phyloP scores from a whole-genome alignment of 1,140 invertebrate genomes.

The Sesamia nonagrioides region DNA sequence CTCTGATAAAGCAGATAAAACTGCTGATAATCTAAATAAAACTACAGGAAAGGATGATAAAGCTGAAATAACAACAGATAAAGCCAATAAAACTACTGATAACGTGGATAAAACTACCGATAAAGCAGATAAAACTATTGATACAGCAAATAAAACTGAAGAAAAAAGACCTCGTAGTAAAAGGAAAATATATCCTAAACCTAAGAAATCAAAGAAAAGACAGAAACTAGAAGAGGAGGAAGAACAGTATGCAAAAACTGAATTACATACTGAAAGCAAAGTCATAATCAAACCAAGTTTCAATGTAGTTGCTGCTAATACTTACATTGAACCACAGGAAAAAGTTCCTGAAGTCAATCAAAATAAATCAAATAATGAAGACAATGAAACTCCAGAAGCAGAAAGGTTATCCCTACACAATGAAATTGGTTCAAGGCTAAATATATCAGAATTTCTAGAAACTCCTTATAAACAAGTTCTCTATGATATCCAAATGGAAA shows the following conservation, averaged over 20 bases:
- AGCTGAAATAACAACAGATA: neutral
- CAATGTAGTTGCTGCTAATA: conserved; percentile 62
- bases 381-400: conserved; percentile 75
- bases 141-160: conserved; percentile 16
- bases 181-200: conserved; percentile 56
- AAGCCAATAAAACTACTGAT: conserved; percentile 1
- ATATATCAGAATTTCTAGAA: conserved; percentile 82
- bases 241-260: conserved; percentile 38
- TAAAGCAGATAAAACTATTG: neutral
- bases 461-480: conserved; percentile 83
- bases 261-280: conserved; percentile 28
- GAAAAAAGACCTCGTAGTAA: conserved; percentile 35
- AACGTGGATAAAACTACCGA: neutral
- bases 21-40: too few relatives aligned
- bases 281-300: conserved; percentile 66
- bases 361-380: conserved; percentile 63
- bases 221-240: conserved; percentile 53
- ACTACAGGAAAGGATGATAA: neutral
- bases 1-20: neutral
- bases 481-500: conserved; percentile 85
- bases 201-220: conserved; percentile 63
- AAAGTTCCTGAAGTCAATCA: conserved; percentile 46
- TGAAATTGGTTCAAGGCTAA: conserved; percentile 77
- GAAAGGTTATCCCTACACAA: conserved; percentile 77
- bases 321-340: neutral